Base-by-base conservation (phyloP, 2,888 invertebrate species). In the Pimpla rufipes region DNA sequence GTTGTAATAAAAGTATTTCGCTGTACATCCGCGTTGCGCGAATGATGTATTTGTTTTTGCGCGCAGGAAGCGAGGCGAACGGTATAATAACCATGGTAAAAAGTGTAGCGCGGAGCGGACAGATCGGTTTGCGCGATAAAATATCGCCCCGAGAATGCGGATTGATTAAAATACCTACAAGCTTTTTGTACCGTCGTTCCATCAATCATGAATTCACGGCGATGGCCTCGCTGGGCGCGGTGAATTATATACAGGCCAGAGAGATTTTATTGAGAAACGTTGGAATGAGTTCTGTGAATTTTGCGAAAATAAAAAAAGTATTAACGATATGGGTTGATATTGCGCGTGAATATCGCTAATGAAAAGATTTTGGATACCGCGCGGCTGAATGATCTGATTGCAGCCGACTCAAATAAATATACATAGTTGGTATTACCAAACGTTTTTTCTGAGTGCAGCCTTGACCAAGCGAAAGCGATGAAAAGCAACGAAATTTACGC, bases 1-100 rank as follows among this genome's bases (percentile, higher is more conserved):
- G 68, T 55, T 37, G 66, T 29, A 66, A 71, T 57, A 42, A 70
- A 71, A 76, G 66, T 66, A 55, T 47, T 71, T 40, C 21, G 47
- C 45, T 77, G 45, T n/a, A 29, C 29, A 73, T 16, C 5, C 29
- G 45, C 16, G 29, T 18, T 16, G 29, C 29, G 59, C 16, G 29
- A 45, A 45, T 29, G 18, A 52, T 52, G 45, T 45, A 59, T 73
- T 8, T 59, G 18, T 11, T 18, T 59, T 45, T 4, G n/a, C n/a
- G 5, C 7, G 18, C 6, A 29, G 6, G 7, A 1, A 42, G 3
- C 23, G 29, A 59, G 45, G 7, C 11, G 29, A 29, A 45, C 10
- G 6, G 29, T n/a, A n/a, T n/a, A n/a, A 5, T 5, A 59, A 57
- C 29, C 8, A 16, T 42, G n/a, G n/a, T 3, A n/a, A 59, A 57